These are phyloP conservation scores for Chaenodraco wilsoni DNA, from an alignment of 2,797 vertebrate genomes.

Conservation along the genomic window DNA sequence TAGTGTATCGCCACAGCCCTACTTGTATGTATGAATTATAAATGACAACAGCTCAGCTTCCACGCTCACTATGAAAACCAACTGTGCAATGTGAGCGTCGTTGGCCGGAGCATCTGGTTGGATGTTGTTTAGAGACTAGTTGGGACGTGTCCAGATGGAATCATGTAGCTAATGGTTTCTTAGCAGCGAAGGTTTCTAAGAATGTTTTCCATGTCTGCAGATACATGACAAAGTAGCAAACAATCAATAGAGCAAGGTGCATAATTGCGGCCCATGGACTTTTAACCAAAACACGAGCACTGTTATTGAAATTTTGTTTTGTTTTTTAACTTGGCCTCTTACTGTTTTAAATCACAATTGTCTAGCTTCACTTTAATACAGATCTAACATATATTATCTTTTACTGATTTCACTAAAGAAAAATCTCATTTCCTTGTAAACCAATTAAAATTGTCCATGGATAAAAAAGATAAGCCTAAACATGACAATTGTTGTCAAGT, in stretches of 20 bases:
- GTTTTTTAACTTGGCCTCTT: neutral
- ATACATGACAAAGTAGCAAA: conserved; percentile 1
- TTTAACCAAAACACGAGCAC: conserved; percentile 5
- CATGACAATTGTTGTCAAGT: neutral
- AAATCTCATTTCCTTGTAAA: neutral
- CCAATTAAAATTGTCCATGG: neutral
- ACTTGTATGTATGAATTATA: conserved; percentile 34
- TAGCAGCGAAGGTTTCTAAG: conserved; percentile 20
- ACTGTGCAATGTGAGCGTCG: conserved; percentile 13
- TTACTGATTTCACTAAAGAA: too few species aligned
- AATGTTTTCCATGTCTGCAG: conserved; percentile 13
- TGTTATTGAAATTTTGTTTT: neutral
- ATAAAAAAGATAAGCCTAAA: neutral
- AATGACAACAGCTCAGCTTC: conserved; percentile 40
- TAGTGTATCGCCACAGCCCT: too few species aligned
- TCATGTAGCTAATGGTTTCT: conserved; percentile 19
- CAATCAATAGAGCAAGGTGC: conserved; percentile 10
- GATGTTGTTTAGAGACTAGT: conserved; percentile 20
- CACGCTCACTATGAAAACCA: conserved; percentile 4
- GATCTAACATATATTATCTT: neutral
- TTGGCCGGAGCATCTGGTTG: neutral
- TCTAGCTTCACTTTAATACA: neutral
- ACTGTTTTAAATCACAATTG: neutral
- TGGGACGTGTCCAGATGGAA: conserved; percentile 21
- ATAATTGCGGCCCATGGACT: conserved; percentile 7